phyloP scores from a whole-genome alignment of 2,888 invertebrate species.

The Tanytarsus gracilentus region DNA sequence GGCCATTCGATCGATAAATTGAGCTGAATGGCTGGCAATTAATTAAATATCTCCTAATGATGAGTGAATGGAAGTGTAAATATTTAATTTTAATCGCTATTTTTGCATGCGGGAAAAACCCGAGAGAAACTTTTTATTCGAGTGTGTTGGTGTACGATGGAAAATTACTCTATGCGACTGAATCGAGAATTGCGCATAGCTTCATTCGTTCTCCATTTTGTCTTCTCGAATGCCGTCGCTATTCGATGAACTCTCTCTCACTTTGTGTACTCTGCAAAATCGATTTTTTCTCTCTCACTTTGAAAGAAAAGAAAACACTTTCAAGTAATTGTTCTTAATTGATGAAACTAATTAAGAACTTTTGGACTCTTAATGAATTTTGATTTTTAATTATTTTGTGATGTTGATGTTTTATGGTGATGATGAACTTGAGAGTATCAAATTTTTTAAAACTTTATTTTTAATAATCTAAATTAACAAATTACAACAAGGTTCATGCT shows the following conservation, averaged over 20 bases:
- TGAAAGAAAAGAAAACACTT: no score
- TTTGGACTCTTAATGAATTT: neutral
- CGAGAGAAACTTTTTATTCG: neutral
- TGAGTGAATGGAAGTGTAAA: slow-evolving; percentile 20
- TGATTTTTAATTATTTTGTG: neutral
- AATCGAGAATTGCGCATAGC: slow-evolving; percentile 20
- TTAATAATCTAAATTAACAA: no score
- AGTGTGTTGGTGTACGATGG: slow-evolving; percentile 5
- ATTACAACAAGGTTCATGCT: no score
- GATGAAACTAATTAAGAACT: no score
- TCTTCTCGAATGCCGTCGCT: neutral
- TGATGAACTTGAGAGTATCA: neutral
- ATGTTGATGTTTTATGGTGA: neutral
- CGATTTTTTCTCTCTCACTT: slow-evolving; percentile 16
- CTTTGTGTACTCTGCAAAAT: neutral
- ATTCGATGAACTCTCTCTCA: neutral
- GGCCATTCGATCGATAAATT: slow-evolving; percentile 15
- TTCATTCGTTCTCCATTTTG: slow-evolving; percentile 25
- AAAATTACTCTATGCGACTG: neutral
- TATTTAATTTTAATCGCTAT: slow-evolving; percentile 17
- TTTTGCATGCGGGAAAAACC: neutral
- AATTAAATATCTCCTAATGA: slow-evolving; percentile 26
- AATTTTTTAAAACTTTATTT: no score
- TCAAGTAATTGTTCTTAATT: no score
- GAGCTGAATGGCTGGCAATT: slow-evolving; percentile 23